Evolutionary conservation across 2,797 vertebrate genomes (phyloP), one percentile per base, ranked within the genome.

Genomic region (Caiman crocodilus): DNA sequence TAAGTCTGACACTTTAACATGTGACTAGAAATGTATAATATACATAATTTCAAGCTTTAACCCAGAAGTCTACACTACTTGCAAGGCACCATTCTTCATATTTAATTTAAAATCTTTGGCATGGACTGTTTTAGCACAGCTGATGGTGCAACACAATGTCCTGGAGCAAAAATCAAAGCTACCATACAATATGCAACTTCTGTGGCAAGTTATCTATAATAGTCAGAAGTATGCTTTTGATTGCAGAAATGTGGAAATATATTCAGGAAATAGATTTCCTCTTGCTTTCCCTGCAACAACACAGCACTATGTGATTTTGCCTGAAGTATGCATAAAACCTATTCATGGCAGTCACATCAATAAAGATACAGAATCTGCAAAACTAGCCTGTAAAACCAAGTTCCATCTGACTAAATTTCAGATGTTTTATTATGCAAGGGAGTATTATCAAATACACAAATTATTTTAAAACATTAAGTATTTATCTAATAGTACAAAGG

Each of bases 1-100:
- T 20, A 21, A 50, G 11, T n/a, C 79, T 85, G 50, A 87, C 14
- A 84, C 78, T 93, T 84, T 76, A 85, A 88, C 82, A 57, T 82
- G n/a, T 65, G 57, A 16, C 58, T 76, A 57, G 35, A 64, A 94
- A 93, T 0, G 6, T 82, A 18, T 7, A 79, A 84, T 90, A 95
- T 85, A 86, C 21, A 88, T 50, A 9, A 50, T 93, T 92, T 96
- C 71, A 92, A 94, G 76, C n/a, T 76, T 80, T 84, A 57, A 76
- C 87, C 94, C 65, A 79, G 59, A 87, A 9, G 1, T 73, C 77
- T 93, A 59, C 11, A 6, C 78, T 30, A 84, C 30, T 92, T 88
- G 61, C 28, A 87, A 93, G 73, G 59, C 56, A 61, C 57, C 88
- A 83, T 65, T 67, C 26, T 93, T 93, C 60, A 32, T 26, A 85